Conservation (phyloP, 2,797 vertebrate species). For the Mionectes olivaceus region DNA sequence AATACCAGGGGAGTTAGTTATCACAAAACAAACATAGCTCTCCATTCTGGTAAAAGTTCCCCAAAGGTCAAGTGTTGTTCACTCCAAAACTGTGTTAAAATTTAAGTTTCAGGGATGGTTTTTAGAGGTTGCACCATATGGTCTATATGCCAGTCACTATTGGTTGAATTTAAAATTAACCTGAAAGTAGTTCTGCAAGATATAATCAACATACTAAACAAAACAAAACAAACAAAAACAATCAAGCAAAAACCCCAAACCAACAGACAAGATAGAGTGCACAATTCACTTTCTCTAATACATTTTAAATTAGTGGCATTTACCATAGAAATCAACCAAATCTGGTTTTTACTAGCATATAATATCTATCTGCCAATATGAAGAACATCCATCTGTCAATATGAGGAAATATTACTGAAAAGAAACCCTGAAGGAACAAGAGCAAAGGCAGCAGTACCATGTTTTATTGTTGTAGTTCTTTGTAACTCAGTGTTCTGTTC, state of each 20-base stretch:
- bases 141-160: background rate
- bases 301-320: background rate
- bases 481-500: background rate
- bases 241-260: background rate
- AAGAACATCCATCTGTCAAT: background rate
- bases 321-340: background rate
- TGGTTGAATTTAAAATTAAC: background rate
- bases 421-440: background rate
- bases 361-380: background rate
- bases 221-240: background rate
- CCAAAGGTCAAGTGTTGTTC: background rate
- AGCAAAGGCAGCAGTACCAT: background rate
- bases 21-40: slow-evolving; percentile 8
- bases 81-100: background rate
- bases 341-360: background rate
- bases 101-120: background rate
- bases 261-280: background rate
- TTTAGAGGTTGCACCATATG: background rate
- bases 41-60: background rate
- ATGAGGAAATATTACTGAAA: background rate
- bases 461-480: background rate
- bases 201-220: background rate
- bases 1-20: slow-evolving; percentile 11
- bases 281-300: background rate
- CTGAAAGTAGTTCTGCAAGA: background rate